A percentile compares a stretch with the other conserved stretches of the same genome.
Conservation (phyloP, 2,113 vertebrate genomes). For the Meles meles region DNA sequence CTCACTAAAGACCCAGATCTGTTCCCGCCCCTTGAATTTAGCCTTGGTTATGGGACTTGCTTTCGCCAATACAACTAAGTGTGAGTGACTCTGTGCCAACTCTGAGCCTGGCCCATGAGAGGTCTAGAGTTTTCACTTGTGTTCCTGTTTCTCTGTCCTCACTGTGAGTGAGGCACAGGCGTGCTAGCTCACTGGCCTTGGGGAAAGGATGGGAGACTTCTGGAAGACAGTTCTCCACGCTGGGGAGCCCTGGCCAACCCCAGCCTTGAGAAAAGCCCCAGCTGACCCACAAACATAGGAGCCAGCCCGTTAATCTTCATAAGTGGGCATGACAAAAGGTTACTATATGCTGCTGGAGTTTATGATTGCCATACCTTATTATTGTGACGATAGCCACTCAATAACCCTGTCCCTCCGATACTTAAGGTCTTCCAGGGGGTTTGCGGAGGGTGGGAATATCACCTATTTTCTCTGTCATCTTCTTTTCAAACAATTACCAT, state of each 20-base stretch:
- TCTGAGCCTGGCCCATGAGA: neutral
- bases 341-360: neutral
- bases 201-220: too few species aligned
- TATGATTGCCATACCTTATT: neutral
- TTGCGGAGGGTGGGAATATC: neutral
- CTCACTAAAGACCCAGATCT: neutral
- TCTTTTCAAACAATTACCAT: neutral
- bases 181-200: neutral
- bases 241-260: neutral
- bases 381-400: neutral
- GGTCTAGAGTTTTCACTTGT: too few species aligned
- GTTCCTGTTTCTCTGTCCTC: neutral
- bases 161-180: neutral
- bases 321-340: neutral
- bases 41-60: neutral
- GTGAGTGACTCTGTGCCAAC: neutral
- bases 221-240: neutral
- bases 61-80: neutral
- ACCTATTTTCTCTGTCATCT: neutral
- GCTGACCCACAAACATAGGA: neutral
- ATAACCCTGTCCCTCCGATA: neutral
- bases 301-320: neutral
- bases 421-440: neutral
- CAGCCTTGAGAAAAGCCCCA: neutral
- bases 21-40: neutral